These are phyloP conservation scores for Himalopsyche kuldschensis DNA, from an alignment of 2,888 invertebrate genomes.

Conservation along the genomic window DNA sequence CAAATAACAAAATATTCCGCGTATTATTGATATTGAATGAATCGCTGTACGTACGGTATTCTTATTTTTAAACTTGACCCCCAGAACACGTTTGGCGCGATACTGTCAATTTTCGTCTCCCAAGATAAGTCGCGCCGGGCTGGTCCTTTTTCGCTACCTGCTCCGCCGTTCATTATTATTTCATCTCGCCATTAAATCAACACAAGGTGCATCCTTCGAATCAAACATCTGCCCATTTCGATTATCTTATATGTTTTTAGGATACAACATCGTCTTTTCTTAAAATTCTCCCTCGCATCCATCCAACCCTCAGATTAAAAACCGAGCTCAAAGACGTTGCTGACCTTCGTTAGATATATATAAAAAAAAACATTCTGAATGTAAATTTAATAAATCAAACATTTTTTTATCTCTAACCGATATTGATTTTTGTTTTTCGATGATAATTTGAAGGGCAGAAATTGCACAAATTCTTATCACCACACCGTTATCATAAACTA, in stretches of 20 bases:
- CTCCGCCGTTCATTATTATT: conserved; percentile 15
- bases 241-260: conserved; percentile 33
- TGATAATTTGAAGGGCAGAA: too few species aligned
- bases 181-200: conserved; percentile 37
- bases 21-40: not conserved
- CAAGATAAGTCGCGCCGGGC: conserved; percentile 1
- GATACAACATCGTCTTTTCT: not conserved
- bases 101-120: not conserved
- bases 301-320: not conserved
- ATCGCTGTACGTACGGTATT: too few species aligned
- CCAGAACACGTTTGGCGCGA: not conserved
- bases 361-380: too few species aligned
- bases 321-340: too few species aligned
- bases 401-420: too few species aligned
- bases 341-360: too few species aligned
- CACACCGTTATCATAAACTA: too few species aligned
- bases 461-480: too few species aligned
- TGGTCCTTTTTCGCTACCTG: conserved; percentile 40
- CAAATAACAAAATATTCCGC: not conserved
- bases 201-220: conserved; percentile 39
- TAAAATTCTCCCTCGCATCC: not conserved
- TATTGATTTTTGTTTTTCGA: too few species aligned
- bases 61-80: not conserved
- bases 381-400: too few species aligned
- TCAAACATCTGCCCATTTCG: conserved; percentile 36